Conservation (phyloP, 2,113 vertebrate species). For the Tragelaphus buxtoni region DNA sequence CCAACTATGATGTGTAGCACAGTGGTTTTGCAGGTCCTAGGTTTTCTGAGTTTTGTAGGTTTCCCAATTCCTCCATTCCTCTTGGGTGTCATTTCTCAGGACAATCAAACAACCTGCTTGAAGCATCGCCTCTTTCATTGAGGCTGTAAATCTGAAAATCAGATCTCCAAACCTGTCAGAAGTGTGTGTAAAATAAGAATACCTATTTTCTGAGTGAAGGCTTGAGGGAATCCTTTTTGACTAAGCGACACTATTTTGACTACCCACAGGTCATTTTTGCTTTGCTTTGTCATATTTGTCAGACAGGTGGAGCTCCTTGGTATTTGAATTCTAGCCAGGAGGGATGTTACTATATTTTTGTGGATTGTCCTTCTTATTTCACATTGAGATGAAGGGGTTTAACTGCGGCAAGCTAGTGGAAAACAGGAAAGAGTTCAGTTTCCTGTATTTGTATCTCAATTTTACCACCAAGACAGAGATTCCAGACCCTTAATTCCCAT, state of each 20-base stretch:
- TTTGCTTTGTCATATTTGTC: conserved; percentile 17
- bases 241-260: not conserved
- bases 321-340: conserved; percentile 1
- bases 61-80: not conserved
- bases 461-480: not conserved
- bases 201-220: not conserved
- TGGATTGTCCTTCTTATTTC: not conserved
- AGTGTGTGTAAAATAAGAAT: conserved; percentile 30
- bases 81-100: conserved; percentile 18
- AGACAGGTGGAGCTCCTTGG: not conserved
- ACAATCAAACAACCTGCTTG: not conserved
- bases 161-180: conserved; percentile 3
- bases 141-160: conserved; percentile 31
- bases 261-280: conserved; percentile 1
- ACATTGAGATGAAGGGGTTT: not conserved
- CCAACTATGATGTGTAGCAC: not conserved
- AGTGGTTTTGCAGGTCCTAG: too few species aligned
- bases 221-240: not conserved
- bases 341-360: not conserved
- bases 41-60: not conserved
- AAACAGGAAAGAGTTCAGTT: not conserved
- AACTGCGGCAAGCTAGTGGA: not conserved
- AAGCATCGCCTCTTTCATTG: not conserved
- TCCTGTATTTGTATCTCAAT: not conserved
- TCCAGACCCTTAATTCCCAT: not conserved